Evolutionary conservation across 1,140 invertebrate genomes (phyloP).

Genomic region (Scaptomyza montana): DNA sequence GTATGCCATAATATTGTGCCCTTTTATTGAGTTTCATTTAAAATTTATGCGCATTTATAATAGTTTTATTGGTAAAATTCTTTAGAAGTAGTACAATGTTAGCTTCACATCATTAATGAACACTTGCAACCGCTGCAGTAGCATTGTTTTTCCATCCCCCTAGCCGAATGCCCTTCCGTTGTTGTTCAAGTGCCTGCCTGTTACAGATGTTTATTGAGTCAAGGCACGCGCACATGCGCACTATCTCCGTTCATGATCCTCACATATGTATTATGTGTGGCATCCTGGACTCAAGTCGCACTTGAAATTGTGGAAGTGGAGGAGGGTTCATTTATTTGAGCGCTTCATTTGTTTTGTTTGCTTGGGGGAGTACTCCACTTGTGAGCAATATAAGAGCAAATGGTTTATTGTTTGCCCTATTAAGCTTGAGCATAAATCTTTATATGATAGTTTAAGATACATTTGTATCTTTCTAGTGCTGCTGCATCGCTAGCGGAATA

Average conservation of each 20-base stretch:
- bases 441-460: constrained; percentile 15
- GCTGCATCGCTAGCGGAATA: background rate
- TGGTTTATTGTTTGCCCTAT: constrained; percentile 52
- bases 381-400: constrained; percentile 20
- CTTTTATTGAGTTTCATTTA: constrained; percentile 32
- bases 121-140: constrained; percentile 50
- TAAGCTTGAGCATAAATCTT: constrained; percentile 58
- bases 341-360: constrained; percentile 39
- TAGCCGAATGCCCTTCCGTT: constrained; percentile 8
- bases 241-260: constrained; percentile 38
- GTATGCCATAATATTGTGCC: constrained; percentile 39
- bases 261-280: background rate
- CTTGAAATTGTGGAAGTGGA: background rate
- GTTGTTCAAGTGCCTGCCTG: constrained; percentile 28
- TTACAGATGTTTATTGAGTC: constrained; percentile 47
- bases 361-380: constrained; percentile 47
- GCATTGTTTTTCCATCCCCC: background rate
- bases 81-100: constrained; percentile 21
- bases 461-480: too few relatives aligned
- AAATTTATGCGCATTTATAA: constrained; percentile 78
- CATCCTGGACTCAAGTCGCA: background rate
- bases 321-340: constrained; percentile 14
- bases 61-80: constrained; percentile 70
- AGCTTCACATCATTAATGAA: constrained; percentile 71
- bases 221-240: constrained; percentile 69